Percentiles rank a stretch among this genome's conserved stretches.
Evolutionary conservation across 2,113 vertebrate species (phyloP).

Genomic region (Potamarius usumacintae): DNA sequence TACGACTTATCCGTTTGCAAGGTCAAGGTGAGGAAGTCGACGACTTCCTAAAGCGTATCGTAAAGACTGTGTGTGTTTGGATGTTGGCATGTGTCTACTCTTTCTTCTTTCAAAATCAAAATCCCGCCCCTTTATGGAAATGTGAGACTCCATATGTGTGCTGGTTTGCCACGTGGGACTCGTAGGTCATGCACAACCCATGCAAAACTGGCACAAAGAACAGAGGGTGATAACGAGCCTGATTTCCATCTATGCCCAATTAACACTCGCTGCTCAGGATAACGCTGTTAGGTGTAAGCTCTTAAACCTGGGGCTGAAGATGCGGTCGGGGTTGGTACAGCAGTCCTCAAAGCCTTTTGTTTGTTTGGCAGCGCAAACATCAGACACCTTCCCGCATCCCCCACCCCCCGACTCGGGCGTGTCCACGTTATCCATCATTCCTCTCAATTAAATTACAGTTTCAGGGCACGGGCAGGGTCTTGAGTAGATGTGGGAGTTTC

Average conservation of each 20-base stretch:
- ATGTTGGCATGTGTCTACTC: not conserved
- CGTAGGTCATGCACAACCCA: not conserved
- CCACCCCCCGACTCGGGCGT: not conserved
- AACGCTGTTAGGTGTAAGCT: constrained; percentile 59
- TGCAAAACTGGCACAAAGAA: constrained; percentile 14
- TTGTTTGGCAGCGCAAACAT: constrained; percentile 7
- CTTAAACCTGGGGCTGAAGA: not conserved
- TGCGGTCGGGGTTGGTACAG: not conserved
- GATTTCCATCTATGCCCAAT: constrained; percentile 68
- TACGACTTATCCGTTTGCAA: not conserved
- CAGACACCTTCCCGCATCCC: not conserved
- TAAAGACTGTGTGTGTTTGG: not conserved
- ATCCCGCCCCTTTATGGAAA: not conserved
- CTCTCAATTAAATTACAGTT: not conserved
- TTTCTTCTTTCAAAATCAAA: not conserved
- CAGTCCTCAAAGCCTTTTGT: constrained; percentile 29
- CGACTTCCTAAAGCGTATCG: not conserved
- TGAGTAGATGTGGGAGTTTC: not conserved
- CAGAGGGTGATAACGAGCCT: constrained; percentile 14
- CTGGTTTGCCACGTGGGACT: not conserved
- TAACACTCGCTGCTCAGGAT: constrained; percentile 72
- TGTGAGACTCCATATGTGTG: not conserved
- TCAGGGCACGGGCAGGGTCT: not conserved
- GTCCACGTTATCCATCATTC: constrained; percentile 3
- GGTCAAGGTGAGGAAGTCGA: not conserved